A percentile compares a stretch with the other conserved stretches of the same genome.
Conservation (phyloP, 2,797 vertebrate species). For the Myotis myotis region DNA sequence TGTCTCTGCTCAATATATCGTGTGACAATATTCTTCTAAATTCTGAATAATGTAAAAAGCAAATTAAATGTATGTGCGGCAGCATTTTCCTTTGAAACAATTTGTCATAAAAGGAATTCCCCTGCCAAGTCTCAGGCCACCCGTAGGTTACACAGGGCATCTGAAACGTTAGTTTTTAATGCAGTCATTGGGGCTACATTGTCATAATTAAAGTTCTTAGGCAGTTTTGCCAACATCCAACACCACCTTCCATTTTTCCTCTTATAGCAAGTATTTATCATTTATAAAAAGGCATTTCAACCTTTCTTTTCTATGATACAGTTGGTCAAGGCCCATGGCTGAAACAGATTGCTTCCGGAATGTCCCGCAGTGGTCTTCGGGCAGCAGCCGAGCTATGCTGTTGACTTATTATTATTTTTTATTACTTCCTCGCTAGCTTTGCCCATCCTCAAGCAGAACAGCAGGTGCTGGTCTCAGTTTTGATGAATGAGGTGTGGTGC, state of each 20-base stretch:
- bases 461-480: background rate
- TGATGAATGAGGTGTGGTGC: constrained; percentile 65
- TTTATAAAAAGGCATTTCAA: background rate
- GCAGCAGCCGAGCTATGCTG: background rate
- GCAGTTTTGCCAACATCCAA: background rate
- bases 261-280: background rate
- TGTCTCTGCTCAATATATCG: background rate
- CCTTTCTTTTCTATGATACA: background rate
- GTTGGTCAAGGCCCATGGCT: constrained; percentile 1
- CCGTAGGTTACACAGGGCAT: background rate
- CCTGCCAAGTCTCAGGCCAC: background rate
- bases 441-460: constrained; percentile 4
- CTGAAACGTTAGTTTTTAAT: background rate
- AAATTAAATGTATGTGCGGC: background rate
- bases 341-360: constrained; percentile 24
- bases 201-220: background rate
- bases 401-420: background rate
- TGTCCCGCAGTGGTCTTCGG: background rate
- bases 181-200: background rate
- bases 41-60: background rate
- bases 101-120: background rate
- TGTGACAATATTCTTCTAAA: background rate
- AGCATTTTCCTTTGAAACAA: background rate
- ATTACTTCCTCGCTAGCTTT: background rate
- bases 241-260: background rate